Conservation (phyloP, 2,888 invertebrate species). For the Caenorhabditis angaria region DNA sequence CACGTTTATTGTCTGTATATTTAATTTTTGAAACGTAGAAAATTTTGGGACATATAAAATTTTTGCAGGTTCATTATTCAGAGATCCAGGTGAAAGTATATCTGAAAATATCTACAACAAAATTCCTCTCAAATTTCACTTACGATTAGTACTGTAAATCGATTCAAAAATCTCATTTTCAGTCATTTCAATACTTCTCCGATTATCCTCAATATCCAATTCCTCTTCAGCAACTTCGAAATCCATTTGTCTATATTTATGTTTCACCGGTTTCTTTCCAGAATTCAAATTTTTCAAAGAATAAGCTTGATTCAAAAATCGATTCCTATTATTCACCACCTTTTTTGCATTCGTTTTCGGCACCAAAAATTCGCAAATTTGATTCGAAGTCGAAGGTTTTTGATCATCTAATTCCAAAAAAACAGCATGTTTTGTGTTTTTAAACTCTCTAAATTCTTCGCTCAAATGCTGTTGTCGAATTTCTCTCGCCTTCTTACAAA, state of each 20-base stretch:
- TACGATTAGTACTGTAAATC: slow-evolving; percentile 1
- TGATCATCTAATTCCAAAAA: no score
- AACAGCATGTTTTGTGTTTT: neutral
- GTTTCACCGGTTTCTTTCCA: neutral
- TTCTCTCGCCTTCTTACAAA: neutral
- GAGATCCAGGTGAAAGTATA: no score
- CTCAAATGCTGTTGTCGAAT: neutral
- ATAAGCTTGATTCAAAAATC: neutral
- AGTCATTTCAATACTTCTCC: slow-evolving; percentile 6
- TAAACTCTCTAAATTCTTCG: neutral
- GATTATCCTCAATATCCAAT: neutral
- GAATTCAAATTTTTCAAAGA: neutral
- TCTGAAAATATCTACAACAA: neutral
- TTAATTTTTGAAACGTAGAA: no score
- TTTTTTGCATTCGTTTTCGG: no score
- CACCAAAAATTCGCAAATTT: no score
- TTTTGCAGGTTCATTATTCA: no score
- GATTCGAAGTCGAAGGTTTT: no score
- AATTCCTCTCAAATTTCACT: no score
- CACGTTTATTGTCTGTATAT: neutral
- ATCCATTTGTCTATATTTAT: neutral
- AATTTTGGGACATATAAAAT: no score
- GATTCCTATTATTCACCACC: neutral
- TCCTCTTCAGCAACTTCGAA: slow-evolving; percentile 1
- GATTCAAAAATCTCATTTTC: neutral